Evolutionary conservation across 2,888 invertebrate species (phyloP), one percentile per base, ranked within the genome.

Genomic region (Drosophila kambysellisi): DNA sequence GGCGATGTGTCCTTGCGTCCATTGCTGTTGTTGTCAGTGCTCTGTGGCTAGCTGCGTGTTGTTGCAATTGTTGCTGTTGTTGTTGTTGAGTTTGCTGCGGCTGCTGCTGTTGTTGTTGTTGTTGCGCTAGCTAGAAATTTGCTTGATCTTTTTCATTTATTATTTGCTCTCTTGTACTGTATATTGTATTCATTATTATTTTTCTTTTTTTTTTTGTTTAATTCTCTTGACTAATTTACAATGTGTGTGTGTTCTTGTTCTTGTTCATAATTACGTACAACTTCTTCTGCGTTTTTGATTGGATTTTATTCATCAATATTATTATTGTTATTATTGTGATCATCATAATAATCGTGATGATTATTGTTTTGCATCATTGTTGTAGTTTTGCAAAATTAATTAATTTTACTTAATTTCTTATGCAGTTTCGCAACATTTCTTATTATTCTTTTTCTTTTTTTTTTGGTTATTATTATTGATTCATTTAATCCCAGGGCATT

Each of bases 401-500:
- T 84, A 84, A 81, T 84, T 79, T 89, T 79, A 87, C 79, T 81
- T 81, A 81, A 78, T 81, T 81, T 80, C 83, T 83, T 90, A 82
- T 88, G 88, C 86, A 83, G 80, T 82, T 82, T 80, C 76, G 80
- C 84, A 89, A 81, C 90, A 83, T 85, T 70, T 70, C 76, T 82
- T 73, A 50, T 68, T 59, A 46, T 50, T 25, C 9, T 50, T 29
- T 50, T 17, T 29, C 17, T 30, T 7, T n/a, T 30, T 52, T 70
- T 59, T 68, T 77, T 70, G 58, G 65, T 79, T 78, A 73, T 78
- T 82, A 82, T 84, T 91, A 85, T 90, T 84, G 86, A 84, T 90
- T 92, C 89, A 89, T 89, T 92, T 93, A 93, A 93, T 93, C 93
- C 93, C 93, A 93, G 93, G 93, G 93, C 93, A 94, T 94, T 95